Conservation (phyloP, 2,888 invertebrate species). For the Drosophila gaucha region DNA sequence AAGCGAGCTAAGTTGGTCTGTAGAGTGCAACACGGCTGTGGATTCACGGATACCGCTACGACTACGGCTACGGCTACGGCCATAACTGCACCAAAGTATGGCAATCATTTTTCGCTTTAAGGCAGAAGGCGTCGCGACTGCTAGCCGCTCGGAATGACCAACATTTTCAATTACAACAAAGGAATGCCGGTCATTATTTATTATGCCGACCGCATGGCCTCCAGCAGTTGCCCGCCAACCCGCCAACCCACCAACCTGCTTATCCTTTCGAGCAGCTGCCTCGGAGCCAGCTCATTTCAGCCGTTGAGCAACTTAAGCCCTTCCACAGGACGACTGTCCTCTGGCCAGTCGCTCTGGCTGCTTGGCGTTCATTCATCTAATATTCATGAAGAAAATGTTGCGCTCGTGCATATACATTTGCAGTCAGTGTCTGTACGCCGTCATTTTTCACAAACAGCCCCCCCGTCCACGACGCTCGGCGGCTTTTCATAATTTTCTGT, state of each 20-base stretch:
- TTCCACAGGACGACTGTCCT: slow-evolving; percentile 61
- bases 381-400: slow-evolving; percentile 73
- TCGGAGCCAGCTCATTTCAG: slow-evolving; percentile 61
- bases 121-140: slow-evolving; percentile 56
- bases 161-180: slow-evolving; percentile 83
- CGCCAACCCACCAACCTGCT: neutral
- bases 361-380: slow-evolving; percentile 62
- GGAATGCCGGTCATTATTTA: slow-evolving; percentile 82
- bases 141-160: slow-evolving; percentile 73
- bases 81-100: slow-evolving; percentile 78
- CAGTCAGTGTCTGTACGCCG: slow-evolving; percentile 63
- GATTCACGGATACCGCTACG: neutral
- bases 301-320: slow-evolving; percentile 72
- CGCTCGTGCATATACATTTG: slow-evolving; percentile 46
- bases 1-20: slow-evolving; percentile 44
- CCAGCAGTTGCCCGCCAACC: slow-evolving; percentile 28
- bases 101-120: slow-evolving; percentile 82
- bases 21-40: slow-evolving; percentile 44
- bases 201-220: slow-evolving; percentile 80
- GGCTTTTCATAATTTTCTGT: slow-evolving; percentile 78
- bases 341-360: slow-evolving; percentile 9
- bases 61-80: slow-evolving; percentile 15
- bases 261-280: neutral
- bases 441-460: slow-evolving; percentile 72
- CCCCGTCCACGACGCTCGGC: slow-evolving; percentile 14